Percentiles rank a stretch among this genome's conserved stretches.
These are phyloP conservation scores for Propithecus perrieri DNA, from an alignment of 2,797 vertebrate genomes.

Conservation along the genomic window DNA sequence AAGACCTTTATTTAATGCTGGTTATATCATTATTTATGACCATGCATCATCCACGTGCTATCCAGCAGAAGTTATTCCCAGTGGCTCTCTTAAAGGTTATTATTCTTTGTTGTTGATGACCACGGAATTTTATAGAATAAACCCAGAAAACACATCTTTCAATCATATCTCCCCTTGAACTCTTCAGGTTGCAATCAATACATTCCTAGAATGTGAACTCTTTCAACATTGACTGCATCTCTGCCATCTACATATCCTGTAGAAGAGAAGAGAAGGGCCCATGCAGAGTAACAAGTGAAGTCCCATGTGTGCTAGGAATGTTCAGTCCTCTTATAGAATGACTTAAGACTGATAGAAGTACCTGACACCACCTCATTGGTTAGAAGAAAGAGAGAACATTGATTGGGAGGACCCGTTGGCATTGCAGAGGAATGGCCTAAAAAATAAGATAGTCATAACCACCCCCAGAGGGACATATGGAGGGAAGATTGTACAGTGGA, in stretches of 20 bases:
- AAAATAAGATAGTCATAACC: background rate
- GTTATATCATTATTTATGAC: background rate
- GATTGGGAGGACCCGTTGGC: background rate
- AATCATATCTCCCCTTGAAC: background rate
- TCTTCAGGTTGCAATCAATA: background rate
- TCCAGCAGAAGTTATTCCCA: background rate
- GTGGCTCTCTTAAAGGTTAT: background rate
- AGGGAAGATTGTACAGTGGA: background rate
- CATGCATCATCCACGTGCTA: background rate
- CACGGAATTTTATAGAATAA: background rate
- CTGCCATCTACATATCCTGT: background rate
- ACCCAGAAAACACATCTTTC: background rate
- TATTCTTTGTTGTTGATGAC: background rate
- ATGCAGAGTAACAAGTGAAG: background rate
- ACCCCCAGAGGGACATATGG: background rate
- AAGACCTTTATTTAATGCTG: background rate
- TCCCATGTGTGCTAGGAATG: background rate
- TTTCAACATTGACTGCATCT: background rate
- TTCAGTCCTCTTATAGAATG: background rate
- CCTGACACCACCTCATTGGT: background rate
- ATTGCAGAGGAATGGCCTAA: background rate
- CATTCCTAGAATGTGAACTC: background rate
- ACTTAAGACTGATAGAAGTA: background rate
- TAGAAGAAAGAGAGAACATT: background rate
- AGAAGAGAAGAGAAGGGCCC: background rate